phyloP scores from a whole-genome alignment of 1,140 invertebrate genomes.

The Aphelenchoides besseyi region DNA sequence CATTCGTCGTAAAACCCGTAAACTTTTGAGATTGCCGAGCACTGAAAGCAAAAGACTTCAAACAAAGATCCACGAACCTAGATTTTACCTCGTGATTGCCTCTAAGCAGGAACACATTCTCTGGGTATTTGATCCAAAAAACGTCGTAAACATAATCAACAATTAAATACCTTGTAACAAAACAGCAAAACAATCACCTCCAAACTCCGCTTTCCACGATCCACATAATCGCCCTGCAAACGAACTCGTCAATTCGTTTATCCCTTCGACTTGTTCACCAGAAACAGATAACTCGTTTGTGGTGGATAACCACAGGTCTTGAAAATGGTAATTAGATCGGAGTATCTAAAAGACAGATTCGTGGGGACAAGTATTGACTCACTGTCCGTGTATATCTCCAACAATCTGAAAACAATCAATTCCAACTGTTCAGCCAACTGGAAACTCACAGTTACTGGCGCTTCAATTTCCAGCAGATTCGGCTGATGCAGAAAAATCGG shows the following conservation, averaged over 20 bases:
- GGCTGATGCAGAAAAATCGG: conserved; percentile 56
- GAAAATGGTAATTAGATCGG: conserved; percentile 63
- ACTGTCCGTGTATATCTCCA: conserved; percentile 68
- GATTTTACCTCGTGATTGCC: conserved; percentile 73
- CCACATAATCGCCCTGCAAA: conserved; percentile 43
- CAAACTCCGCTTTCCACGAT: conserved; percentile 49
- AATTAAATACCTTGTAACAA: conserved; percentile 64
- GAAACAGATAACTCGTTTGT: conserved; percentile 47
- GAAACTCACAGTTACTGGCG: conserved; percentile 28
- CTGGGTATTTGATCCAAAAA: conserved; percentile 66
- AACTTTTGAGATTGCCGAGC: conserved; percentile 70
- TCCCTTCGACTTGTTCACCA: neutral
- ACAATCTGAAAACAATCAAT: conserved; percentile 63
- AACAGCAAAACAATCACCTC: conserved; percentile 68
- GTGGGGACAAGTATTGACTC: conserved; percentile 72
- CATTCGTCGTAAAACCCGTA: conserved; percentile 68
- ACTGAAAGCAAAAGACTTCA: no score
- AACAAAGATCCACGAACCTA: no score
- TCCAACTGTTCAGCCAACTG: neutral
- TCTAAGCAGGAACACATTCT: conserved; percentile 71
- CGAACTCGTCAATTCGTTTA: neutral
- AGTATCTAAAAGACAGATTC: conserved; percentile 82
- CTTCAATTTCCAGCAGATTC: conserved; percentile 47
- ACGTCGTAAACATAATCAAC: conserved; percentile 50
- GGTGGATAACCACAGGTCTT: conserved; percentile 62